These are phyloP conservation scores for Diachrysia chrysitis DNA, from an alignment of 2,888 invertebrate genomes.

Conservation along the genomic window DNA sequence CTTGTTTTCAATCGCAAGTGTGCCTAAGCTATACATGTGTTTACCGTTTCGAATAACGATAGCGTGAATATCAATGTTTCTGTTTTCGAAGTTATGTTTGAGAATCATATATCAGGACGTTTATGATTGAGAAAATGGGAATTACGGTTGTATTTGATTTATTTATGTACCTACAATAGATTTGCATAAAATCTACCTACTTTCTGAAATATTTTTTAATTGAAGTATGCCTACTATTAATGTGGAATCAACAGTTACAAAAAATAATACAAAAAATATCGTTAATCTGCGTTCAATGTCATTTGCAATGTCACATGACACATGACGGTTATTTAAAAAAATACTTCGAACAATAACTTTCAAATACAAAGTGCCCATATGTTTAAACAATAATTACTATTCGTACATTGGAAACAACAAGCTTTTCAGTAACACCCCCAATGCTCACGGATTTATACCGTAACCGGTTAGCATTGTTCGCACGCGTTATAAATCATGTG, in stretches of 20 bases:
- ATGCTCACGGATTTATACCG: constrained; percentile 76
- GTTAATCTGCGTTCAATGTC: neutral
- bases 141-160: constrained; percentile 24
- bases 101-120: constrained; percentile 43
- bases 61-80: constrained; percentile 62
- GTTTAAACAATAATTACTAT: constrained; percentile 73
- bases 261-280: constrained; percentile 7
- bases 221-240: neutral
- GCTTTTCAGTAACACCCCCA: constrained; percentile 73
- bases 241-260: constrained; percentile 13
- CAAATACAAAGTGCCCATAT: constrained; percentile 65
- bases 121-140: constrained; percentile 51
- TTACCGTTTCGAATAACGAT: constrained; percentile 43
- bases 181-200: constrained; percentile 20
- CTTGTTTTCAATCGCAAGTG: constrained; percentile 58
- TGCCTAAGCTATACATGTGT: constrained; percentile 39
- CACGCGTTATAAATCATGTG: constrained; percentile 81
- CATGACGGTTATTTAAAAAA: constrained; percentile 17
- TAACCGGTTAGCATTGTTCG: constrained; percentile 83
- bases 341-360: constrained; percentile 37
- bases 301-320: neutral
- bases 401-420: constrained; percentile 74
- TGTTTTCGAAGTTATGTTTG: constrained; percentile 49
- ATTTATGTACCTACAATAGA: constrained; percentile 35
- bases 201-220: neutral